Base-by-base conservation (phyloP, 2,113 vertebrate genomes). In the Oncorhynchus tshawytscha region DNA sequence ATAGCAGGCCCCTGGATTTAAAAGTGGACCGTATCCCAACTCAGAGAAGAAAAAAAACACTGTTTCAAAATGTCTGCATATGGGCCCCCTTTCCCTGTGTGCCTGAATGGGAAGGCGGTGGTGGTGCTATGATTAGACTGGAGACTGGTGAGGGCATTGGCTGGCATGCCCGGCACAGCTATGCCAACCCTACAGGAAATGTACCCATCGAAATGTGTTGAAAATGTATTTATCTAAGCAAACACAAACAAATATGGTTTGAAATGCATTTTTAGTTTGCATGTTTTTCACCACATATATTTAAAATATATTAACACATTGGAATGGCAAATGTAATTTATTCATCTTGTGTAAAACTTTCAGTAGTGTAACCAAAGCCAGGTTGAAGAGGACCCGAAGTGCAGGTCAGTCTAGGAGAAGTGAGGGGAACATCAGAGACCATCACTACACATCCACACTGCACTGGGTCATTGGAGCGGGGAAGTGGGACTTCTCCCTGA, bases 401-500 rank as follows among this genome's bases (percentile, higher is more conserved):
- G 20, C n/a, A 1, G 15, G 22, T 31, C 31, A 22, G 3, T n/a
- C 1, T 25, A 3, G 6, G 34, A 72, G 70, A 59, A 18, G 70
- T 73, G 67, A 65, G 31, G 39, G 72, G 22, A 60, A 72, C 13
- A 18, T 66, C 70, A 48, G 71, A 51, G 73, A 70, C 25, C 65
- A 81, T 78, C 24, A 67, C 31, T 29, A n/a, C 65, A 12, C 51
- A 20, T 75, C 0, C 27, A 18, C 72, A 31, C n/a, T 54, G 51
- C 34, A 6, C 34, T 49, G 78, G 66, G 72, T 79, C 65, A 29
- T n/a, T 27, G 57, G 49, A 65, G 60, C 49, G 70, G 60, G 49
- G 65, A 59, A 81, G 45, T 27, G 22, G 6, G 1, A 64, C 4
- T 69, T 75, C 66, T 74, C 70, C 73, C 76, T 90, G 87, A 89